Evolutionary conservation across 2,888 invertebrate genomes (phyloP), one percentile per base, ranked within the genome.

Genomic region (Geophilus truncorum): DNA sequence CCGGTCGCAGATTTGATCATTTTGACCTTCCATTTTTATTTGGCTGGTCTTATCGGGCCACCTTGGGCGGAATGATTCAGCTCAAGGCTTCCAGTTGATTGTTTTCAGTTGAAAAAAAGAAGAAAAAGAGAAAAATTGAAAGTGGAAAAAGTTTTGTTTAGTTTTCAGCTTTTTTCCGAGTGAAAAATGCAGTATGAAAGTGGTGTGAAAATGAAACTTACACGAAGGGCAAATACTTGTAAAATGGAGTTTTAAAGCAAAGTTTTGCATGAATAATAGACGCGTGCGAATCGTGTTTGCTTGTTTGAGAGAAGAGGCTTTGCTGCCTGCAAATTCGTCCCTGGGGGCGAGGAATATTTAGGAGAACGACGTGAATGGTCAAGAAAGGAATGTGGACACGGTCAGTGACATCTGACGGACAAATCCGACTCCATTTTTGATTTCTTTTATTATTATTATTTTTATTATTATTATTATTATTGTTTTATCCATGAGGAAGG

Each of bases 371-470:
- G 70, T 70, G 70, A 70, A 28, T 70, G 70, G 70, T 70, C 70
- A 70, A 70, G 70, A 70, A 70, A 70, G 70, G 70, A 70, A 70
- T 70, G 70, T 25, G 28, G 70, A 70, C 70, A 70, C 70, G 70
- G 70, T 70, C 70, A 70, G 70, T 70, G 70, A 70, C 70, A 70
- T 70, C 3, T 70, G 70, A 70, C 28, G 70, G 70, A 70, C 70
- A 70, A 70, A 70, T 62, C 57, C 62, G 62, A 23, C 25, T 62
- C 62, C 62, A 62, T 70, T 70, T 70, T 70, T 10, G 25, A n/a
- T 70, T 70, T 25, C 28, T 70, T 25, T 70, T 70, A 1, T 25
- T 70, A 10, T 62, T 57, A 0, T 23, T 62, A 10, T 62, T 62
- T 23, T 62, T 23, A 18, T 62, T 62, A n/a, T 12, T 51, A 18